phyloP scores from a whole-genome alignment of 2,888 invertebrate genomes.

The Pedicia rivosa region DNA sequence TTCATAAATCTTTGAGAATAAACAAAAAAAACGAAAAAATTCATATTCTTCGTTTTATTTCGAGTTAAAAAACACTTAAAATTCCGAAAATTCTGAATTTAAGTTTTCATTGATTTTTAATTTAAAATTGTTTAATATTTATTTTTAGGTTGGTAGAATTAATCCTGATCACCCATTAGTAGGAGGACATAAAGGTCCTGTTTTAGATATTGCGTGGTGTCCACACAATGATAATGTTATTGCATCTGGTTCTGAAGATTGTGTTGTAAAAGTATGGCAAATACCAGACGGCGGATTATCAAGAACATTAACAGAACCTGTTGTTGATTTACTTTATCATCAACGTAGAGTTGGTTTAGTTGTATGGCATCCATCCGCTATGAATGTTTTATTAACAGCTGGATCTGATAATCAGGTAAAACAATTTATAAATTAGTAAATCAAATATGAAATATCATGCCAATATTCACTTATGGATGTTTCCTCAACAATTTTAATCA shows the following conservation, averaged over 20 bases:
- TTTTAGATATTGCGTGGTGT: conserved; percentile 94
- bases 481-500: not conserved
- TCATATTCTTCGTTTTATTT: no score
- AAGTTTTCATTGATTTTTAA: no score
- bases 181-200: conserved; percentile 92
- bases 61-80: no score
- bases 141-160: conserved; percentile 73
- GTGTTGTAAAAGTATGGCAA: conserved; percentile 94
- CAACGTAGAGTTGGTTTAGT: conserved; percentile 84
- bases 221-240: conserved; percentile 97
- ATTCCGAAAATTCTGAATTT: no score
- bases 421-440: no score
- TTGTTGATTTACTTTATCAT: conserved; percentile 85
- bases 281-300: conserved; percentile 83
- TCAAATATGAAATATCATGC: not conserved
- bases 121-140: not conserved
- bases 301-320: conserved; percentile 80
- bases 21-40: no score
- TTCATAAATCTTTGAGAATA: no score
- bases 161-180: conserved; percentile 88
- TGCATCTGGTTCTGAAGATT: conserved; percentile 94
- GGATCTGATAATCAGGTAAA: conserved; percentile 88
- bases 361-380: conserved; percentile 93
- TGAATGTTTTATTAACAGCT: conserved; percentile 85
- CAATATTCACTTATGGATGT: not conserved